phyloP scores from a whole-genome alignment of 2,797 vertebrate genomes.

The Pygocentrus nattereri region DNA sequence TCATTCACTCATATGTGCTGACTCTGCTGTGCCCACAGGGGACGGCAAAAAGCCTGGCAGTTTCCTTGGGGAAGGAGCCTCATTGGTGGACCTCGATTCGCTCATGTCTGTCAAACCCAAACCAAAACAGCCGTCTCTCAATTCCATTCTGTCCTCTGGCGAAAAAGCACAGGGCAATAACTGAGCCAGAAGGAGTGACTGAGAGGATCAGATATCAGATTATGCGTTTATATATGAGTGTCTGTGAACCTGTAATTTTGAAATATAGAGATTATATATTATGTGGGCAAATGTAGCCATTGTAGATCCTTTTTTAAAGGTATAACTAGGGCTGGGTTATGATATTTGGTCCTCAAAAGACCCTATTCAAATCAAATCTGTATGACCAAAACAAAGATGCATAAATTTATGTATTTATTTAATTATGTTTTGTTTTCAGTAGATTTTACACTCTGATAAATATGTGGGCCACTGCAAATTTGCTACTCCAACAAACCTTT shows the following conservation, averaged over 20 bases:
- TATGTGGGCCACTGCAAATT: neutral
- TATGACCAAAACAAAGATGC: too few species aligned
- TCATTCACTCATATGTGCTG: conserved; percentile 73
- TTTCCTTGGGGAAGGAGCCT: conserved; percentile 88
- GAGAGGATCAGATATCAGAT: conserved; percentile 26
- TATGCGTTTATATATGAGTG: conserved; percentile 54
- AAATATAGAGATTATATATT: conserved; percentile 46
- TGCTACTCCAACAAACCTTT: neutral
- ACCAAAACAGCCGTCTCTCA: conserved; percentile 61
- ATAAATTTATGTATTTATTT: neutral
- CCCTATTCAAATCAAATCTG: neutral
- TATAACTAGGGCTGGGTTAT: conserved; percentile 4
- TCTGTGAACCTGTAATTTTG: conserved; percentile 57
- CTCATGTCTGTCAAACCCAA: conserved; percentile 83
- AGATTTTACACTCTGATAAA: neutral
- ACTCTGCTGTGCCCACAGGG: conserved; percentile 72
- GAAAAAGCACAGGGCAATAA: conserved; percentile 69
- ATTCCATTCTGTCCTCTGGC: conserved; percentile 33
- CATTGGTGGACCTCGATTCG: conserved; percentile 89
- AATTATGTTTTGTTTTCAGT: neutral
- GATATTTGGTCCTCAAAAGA: neutral
- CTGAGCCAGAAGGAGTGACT: conserved; percentile 48
- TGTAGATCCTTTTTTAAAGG: conserved; percentile 54
- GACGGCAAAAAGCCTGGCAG: conserved; percentile 82
- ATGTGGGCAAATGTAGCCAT: conserved; percentile 48